Percentiles rank a stretch among this genome's conserved stretches.
phyloP scores from a whole-genome alignment of 2,113 vertebrate species.

The Petromus typicus region DNA sequence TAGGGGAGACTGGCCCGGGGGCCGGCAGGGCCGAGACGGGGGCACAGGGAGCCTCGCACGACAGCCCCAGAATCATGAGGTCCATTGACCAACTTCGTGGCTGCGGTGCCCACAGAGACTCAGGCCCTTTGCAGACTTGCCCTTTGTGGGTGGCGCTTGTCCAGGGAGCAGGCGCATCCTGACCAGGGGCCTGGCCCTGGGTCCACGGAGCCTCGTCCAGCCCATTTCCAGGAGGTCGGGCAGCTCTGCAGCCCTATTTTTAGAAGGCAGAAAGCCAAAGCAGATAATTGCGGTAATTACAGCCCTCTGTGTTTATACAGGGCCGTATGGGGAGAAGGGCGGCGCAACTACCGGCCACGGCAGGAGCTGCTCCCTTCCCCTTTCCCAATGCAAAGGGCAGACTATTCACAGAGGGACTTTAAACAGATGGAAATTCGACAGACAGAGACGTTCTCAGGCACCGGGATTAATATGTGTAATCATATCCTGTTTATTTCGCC shows the following conservation, averaged over 20 bases:
- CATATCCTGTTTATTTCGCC: neutral
- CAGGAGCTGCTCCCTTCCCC: neutral
- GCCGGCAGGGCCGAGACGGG: no score
- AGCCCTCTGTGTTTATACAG: no score
- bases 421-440: neutral
- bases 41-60: neutral
- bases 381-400: neutral
- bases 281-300: neutral
- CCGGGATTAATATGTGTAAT: neutral
- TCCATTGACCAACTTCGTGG: neutral
- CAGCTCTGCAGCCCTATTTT: fast-evolving
- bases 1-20: neutral
- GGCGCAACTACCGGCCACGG: fast-evolving
- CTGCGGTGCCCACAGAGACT: neutral
- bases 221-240: neutral
- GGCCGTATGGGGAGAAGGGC: fast-evolving
- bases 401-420: neutral
- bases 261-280: neutral
- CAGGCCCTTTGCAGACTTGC: neutral
- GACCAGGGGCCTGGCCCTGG: neutral
- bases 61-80: fast-evolving
- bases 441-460: neutral
- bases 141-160: neutral
- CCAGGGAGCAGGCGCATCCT: neutral
- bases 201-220: fast-evolving